Evolutionary conservation across 2,797 vertebrate genomes (phyloP).

Genomic region (Aulostomus chinensis): DNA sequence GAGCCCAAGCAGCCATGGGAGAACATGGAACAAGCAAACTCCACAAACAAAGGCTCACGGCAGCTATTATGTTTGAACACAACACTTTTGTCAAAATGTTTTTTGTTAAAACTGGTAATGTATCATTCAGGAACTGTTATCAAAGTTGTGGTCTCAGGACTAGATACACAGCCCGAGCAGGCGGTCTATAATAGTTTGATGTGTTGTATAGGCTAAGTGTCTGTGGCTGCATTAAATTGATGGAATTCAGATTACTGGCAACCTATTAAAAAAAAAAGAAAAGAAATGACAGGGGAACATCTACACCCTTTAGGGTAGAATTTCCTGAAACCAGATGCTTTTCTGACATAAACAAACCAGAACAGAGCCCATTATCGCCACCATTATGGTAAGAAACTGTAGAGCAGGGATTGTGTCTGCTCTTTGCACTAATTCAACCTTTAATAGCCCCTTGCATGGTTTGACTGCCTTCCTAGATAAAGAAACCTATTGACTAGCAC

Average conservation of each 20-base stretch:
- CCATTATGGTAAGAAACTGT: slow-evolving; percentile 52
- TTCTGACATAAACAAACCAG: slow-evolving; percentile 63
- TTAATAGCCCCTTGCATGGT: slow-evolving; percentile 30
- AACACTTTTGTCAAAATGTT: too few species aligned
- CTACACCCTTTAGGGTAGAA: slow-evolving; percentile 28
- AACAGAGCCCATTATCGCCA: slow-evolving; percentile 49
- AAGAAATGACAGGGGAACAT: slow-evolving; percentile 28
- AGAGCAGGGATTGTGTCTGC: slow-evolving; percentile 28
- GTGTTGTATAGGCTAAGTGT: slow-evolving; percentile 11
- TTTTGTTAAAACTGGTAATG: too few species aligned
- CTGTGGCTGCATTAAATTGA: slow-evolving; percentile 12
- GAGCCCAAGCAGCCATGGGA: too few species aligned
- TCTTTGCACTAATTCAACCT: slow-evolving; percentile 38
- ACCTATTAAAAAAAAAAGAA: slow-evolving; percentile 43
- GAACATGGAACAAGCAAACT: too few species aligned
- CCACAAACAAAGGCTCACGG: too few species aligned
- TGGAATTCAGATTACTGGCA: slow-evolving; percentile 46
- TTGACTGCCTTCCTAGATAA: slow-evolving; percentile 23
- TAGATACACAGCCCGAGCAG: too few species aligned
- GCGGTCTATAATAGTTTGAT: slow-evolving; percentile 12
- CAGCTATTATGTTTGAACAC: too few species aligned
- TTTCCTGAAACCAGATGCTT: slow-evolving; percentile 71
- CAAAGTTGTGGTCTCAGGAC: too few species aligned
- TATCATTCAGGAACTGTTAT: too few species aligned
- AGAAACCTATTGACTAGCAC: slow-evolving; percentile 6